Conservation (phyloP, 2,113 vertebrate species). For the Microcebus jonahi region DNA sequence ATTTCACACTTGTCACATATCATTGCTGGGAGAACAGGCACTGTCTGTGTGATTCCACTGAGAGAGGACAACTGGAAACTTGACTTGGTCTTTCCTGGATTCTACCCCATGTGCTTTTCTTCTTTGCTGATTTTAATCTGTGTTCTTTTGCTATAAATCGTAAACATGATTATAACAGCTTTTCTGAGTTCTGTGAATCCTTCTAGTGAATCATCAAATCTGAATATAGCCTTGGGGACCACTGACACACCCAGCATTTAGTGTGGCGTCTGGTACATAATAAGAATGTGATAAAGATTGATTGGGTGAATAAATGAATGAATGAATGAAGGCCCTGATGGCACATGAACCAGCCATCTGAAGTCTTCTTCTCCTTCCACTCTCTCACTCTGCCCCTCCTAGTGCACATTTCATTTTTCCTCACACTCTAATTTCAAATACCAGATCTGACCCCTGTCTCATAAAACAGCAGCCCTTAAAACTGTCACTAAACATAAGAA, state of each 20-base stretch:
- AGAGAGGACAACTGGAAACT: not conserved
- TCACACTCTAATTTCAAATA: slow-evolving; percentile 50
- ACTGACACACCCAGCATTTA: not conserved
- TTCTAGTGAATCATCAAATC: not conserved
- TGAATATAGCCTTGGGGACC: not conserved
- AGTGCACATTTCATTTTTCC: not conserved
- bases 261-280: not conserved
- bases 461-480: slow-evolving; percentile 58
- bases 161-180: not conserved
- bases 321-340: not conserved
- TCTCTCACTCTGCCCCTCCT: not conserved
- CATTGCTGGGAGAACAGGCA: not conserved
- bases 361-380: not conserved
- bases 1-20: not conserved
- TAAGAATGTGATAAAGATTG: not conserved
- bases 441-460: not conserved
- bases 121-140: not conserved
- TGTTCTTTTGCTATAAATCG: not conserved
- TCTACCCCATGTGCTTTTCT: not conserved
- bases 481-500: slow-evolving; percentile 51
- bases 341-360: not conserved
- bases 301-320: not conserved
- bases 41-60: not conserved
- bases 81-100: not conserved
- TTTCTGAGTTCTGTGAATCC: not conserved